Evolutionary conservation across 2,797 vertebrate species (phyloP).

Genomic region (Eupleurogrammus muticus): DNA sequence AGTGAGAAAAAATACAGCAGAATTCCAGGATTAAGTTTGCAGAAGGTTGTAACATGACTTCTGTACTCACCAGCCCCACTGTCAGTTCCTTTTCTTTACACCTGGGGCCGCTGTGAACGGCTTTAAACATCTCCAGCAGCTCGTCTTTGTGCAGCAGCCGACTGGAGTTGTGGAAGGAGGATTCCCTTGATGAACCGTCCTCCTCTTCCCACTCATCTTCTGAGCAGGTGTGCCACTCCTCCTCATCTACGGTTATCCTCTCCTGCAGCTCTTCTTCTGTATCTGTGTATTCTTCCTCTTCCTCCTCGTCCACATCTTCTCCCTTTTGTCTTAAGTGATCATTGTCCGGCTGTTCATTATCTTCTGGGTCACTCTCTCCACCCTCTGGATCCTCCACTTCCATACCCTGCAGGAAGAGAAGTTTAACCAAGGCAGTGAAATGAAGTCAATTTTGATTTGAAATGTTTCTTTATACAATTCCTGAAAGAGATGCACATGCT

Average conservation of each 20-base stretch:
- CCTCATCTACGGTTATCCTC: conserved; percentile 76
- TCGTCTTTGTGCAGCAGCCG: conserved; percentile 90
- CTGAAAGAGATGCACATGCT: too few relatives aligned
- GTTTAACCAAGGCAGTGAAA: neutral
- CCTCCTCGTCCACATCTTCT: conserved; percentile 40
- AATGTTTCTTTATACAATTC: too few relatives aligned
- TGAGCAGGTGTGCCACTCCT: conserved; percentile 84
- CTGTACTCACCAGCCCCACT: conserved; percentile 89
- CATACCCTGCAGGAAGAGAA: conserved; percentile 77
- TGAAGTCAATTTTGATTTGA: too few relatives aligned
- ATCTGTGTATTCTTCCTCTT: conserved; percentile 43
- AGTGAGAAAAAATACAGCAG: neutral
- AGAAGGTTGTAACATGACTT: neutral
- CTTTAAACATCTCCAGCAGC: conserved; percentile 88
- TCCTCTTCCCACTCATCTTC: conserved; percentile 75
- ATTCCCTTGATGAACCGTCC: conserved; percentile 36
- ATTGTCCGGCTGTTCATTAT: conserved; percentile 42
- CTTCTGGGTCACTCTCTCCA: conserved; percentile 74
- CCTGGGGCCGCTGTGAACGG: conserved; percentile 82
- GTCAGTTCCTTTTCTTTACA: conserved; percentile 91
- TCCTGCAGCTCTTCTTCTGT: conserved; percentile 71
- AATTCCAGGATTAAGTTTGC: neutral
- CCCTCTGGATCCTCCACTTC: conserved; percentile 55
- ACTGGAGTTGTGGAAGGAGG: conserved; percentile 85
- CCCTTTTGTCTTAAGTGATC: conserved; percentile 13